Conservation (phyloP, 2,113 vertebrate genomes). For the Synchiropus splendidus region DNA sequence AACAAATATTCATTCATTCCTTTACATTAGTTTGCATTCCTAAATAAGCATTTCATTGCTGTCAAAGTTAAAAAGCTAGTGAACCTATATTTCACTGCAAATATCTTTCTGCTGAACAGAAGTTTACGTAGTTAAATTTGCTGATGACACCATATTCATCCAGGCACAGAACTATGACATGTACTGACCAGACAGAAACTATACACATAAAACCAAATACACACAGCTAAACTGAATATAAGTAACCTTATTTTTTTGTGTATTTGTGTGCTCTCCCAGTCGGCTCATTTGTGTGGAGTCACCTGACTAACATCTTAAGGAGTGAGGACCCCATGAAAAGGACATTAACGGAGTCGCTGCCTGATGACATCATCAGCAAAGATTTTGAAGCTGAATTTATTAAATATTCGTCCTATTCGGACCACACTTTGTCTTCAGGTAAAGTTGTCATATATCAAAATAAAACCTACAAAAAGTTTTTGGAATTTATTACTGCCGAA, state of each 20-base stretch:
- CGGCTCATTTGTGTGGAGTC: conserved; percentile 85
- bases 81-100: neutral
- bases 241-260: neutral
- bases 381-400: conserved; percentile 74
- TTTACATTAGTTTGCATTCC: neutral
- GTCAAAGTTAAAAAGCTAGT: neutral
- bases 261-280: conserved; percentile 53
- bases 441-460: too few species aligned
- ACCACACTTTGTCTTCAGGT: conserved; percentile 57
- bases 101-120: too few species aligned
- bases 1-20: neutral
- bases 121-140: too few species aligned
- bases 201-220: too few species aligned
- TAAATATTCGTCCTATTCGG: conserved; percentile 81
- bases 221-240: neutral
- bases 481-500: too few species aligned
- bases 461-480: too few species aligned
- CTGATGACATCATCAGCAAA: conserved; percentile 75
- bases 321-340: conserved; percentile 76
- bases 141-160: too few species aligned
- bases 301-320: conserved; percentile 74
- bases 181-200: too few species aligned
- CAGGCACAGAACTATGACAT: too few species aligned
- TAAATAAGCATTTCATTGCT: neutral
- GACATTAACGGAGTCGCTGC: conserved; percentile 64